Evolutionary conservation across 2,888 invertebrate genomes (phyloP), one percentile per base, ranked within the genome.

Genomic region (Drosophila anomelani): DNA sequence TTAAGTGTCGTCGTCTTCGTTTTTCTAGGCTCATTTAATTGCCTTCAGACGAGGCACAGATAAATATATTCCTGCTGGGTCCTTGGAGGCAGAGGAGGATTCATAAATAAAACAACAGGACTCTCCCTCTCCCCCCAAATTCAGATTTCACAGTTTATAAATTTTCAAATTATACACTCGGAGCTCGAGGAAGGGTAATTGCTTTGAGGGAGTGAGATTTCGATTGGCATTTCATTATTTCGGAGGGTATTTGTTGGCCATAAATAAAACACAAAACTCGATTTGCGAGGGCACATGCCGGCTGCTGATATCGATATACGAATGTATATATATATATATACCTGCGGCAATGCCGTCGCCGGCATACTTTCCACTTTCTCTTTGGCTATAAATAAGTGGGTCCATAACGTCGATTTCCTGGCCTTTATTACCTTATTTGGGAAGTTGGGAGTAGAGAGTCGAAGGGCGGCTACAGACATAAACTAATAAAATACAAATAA

Each of bases 181-280:
- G 6, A 47, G 17, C 29, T 43, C 5, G 17, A 46, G 47, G 43
- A 12, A 10, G 67, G 70, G 39, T 55, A 69, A 67, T 67, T 54
- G 58, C 10, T 41, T 56, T 46, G 44, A 49, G 36, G 64, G 29
- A 26, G 34, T 6, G 61, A 34, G 47, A 76, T 80, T 81, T 85
- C 85, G 89, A 88, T 81, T 84, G 84, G 87, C 89, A 77, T 84
- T 88, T 84, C 72, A 84, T 84, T 86, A 78, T 88, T 70, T 39
- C 20, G 54, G 8, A 29, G 54, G 13, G 13, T 13, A 13, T 32
- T 38, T 63, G 29, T n/a, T 62, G 49, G 68, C 82, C 88, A 80
- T 88, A 83, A 83, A 83, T 85, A 83, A 75, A 75, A 55, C 43
- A 55, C 67, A 63, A 67, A 82, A 83, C 84, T 80, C 77, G 63